Percentiles rank a stretch among this genome's conserved stretches.
Evolutionary conservation across 1,140 invertebrate genomes (phyloP).

Genomic region (Drosophila simulans): DNA sequence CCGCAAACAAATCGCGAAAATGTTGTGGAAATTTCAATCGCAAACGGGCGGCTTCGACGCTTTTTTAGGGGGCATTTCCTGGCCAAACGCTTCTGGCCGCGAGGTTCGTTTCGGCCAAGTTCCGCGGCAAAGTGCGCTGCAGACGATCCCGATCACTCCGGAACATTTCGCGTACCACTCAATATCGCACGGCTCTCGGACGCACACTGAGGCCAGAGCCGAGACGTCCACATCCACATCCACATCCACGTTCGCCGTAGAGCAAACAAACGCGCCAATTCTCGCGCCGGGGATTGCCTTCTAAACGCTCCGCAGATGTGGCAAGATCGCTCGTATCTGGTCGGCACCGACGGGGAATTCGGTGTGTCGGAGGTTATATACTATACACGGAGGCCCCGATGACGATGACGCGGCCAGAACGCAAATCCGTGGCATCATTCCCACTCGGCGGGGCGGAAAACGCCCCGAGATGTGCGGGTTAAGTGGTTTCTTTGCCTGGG

Average conservation of each 20-base stretch:
- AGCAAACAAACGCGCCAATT: conserved; percentile 43
- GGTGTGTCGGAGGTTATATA: not conserved
- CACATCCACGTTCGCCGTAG: conserved; percentile 18
- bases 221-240: conserved; percentile 26
- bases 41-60: not conserved
- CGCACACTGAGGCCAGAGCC: conserved; percentile 60
- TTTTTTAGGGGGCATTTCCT: conserved; percentile 7
- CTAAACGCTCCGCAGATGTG: conserved; percentile 46
- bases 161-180: conserved; percentile 65
- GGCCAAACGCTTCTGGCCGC: conserved; percentile 4
- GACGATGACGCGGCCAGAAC: conserved; percentile 33
- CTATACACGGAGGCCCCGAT: not conserved
- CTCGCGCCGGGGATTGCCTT: conserved; percentile 43
- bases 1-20: conserved; percentile 33
- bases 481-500: conserved; percentile 43
- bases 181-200: conserved; percentile 69
- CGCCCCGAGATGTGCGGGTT: conserved; percentile 23
- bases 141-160: conserved; percentile 45
- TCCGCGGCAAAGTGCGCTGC: conserved; percentile 22
- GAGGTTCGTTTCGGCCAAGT: conserved; percentile 17
- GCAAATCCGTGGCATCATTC: conserved; percentile 44
- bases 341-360: no score
- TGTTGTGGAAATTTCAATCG: conserved; percentile 22
- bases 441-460: conserved; percentile 31
- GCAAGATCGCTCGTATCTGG: conserved; percentile 24